Percentiles rank a stretch among this genome's conserved stretches.
These are phyloP conservation scores for Ara ararauna DNA, from an alignment of 2,797 vertebrate genomes.

Conservation along the genomic window DNA sequence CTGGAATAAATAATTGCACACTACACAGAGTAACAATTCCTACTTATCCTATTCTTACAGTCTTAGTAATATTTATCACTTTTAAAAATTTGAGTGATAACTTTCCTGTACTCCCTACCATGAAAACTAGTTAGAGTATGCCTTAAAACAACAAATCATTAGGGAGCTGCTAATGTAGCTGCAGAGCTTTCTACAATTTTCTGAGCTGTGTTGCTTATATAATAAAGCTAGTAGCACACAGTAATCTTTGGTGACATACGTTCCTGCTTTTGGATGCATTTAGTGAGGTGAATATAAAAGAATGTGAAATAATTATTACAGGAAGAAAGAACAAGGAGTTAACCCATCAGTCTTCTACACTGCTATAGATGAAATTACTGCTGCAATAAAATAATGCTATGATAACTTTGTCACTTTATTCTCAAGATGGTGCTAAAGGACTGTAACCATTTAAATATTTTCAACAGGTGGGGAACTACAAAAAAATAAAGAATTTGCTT, in stretches of 20 bases:
- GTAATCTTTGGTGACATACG: not conserved
- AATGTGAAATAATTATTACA: not conserved
- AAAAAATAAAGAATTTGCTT: not conserved
- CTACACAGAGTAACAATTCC: not conserved
- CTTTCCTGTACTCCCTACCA: not conserved
- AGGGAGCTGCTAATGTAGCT: not conserved
- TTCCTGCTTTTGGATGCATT: not conserved
- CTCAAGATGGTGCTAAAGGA: slow-evolving; percentile 34
- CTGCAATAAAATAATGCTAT: not conserved
- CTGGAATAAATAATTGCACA: not conserved
- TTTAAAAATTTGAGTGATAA: not conserved
- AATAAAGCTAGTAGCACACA: slow-evolving; percentile 14
- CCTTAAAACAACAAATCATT: slow-evolving; percentile 24
- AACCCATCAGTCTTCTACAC: not conserved
- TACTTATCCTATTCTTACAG: not conserved
- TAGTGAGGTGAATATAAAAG: not conserved
- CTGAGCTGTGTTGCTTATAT: not conserved
- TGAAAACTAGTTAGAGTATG: not conserved
- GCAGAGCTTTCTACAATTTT: slow-evolving; percentile 12
- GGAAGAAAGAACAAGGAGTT: not conserved
- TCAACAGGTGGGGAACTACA: not conserved
- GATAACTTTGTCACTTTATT: not conserved
- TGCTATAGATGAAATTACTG: not conserved
- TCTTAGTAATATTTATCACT: not conserved
- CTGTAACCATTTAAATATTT: not conserved